Percentiles rank a stretch among this genome's conserved stretches.
Conservation (phyloP, 37 sponge, comb jelly and placozoan species). For the Cliona cf. orientalis region DNA sequence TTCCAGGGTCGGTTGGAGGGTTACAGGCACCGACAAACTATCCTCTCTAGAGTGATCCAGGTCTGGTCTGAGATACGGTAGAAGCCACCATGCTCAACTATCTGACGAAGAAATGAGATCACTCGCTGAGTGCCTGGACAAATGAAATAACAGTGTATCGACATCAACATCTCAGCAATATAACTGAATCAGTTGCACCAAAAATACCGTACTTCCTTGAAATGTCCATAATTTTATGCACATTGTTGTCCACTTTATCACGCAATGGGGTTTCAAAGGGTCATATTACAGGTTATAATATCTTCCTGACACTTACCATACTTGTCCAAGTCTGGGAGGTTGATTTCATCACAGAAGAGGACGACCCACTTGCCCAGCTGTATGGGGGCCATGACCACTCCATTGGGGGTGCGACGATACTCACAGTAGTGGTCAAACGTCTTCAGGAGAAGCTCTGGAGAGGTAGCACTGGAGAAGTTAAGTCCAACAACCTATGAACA, state of each 20-base stretch:
- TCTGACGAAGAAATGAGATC: slow-evolving; percentile 96
- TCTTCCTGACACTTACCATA: slow-evolving; percentile 86
- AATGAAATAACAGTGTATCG: background rate
- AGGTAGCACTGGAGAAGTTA: slow-evolving; percentile 97
- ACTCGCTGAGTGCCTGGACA: slow-evolving; percentile 97
- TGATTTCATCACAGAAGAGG: slow-evolving; percentile 99
- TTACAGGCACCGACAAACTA: slow-evolving; percentile 99
- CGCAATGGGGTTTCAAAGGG: no score
- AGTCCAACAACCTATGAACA: slow-evolving; percentile 96
- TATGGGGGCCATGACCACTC: slow-evolving; percentile 93
- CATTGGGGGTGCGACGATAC: slow-evolving; percentile 95
- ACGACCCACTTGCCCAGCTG: slow-evolving; percentile 99
- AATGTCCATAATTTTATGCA: no score
- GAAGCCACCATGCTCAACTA: slow-evolving; percentile 97
- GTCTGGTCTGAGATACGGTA: slow-evolving; percentile 92
- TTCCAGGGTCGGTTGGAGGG: slow-evolving; percentile 97
- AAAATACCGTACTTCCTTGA: no score
- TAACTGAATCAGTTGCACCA: no score
- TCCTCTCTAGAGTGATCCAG: slow-evolving; percentile 91
- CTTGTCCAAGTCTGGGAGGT: slow-evolving; percentile 92
- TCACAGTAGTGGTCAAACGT: slow-evolving; percentile 99
- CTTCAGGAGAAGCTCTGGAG: slow-evolving; percentile 96
- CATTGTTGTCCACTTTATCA: no score
- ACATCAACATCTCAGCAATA: background rate
- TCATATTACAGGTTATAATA: no score